Evolutionary conservation across 2,797 vertebrate species (phyloP).

Genomic region (Acanthis flammea): DNA sequence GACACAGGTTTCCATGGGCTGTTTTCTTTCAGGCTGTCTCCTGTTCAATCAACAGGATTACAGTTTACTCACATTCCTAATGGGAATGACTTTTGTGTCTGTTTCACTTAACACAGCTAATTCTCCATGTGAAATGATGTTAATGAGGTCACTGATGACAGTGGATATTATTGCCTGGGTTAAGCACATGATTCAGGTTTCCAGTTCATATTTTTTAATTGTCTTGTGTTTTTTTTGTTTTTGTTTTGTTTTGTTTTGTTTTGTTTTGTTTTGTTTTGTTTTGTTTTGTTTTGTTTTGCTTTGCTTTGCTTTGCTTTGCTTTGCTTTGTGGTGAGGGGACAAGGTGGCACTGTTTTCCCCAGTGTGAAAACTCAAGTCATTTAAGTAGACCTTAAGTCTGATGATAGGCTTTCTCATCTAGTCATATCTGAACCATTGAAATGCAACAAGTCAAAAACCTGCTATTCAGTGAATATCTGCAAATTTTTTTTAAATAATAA

Average conservation of each 20-base stretch:
- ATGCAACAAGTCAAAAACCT: neutral
- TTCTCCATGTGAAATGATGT: neutral
- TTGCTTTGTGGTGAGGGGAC: fast-evolving
- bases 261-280: neutral
- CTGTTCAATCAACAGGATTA: neutral
- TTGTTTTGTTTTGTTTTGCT: neutral
- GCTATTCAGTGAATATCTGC: neutral
- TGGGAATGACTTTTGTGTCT: neutral
- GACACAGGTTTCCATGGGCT: neutral
- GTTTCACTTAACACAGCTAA: neutral
- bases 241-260: neutral
- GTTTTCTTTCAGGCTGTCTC: neutral
- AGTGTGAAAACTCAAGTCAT: neutral
- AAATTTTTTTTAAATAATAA: neutral
- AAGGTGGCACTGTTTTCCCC: neutral
- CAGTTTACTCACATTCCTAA: neutral
- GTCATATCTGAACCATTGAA: neutral
- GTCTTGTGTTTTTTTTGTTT: neutral
- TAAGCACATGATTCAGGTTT: neutral
- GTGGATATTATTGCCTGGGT: neutral
- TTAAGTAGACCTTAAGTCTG: neutral
- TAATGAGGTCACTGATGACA: neutral
- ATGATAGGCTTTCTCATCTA: neutral
- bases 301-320: neutral
- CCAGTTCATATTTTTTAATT: neutral